Evolutionary conservation across 2,888 invertebrate species (phyloP), one percentile per base, ranked within the genome.

Genomic region (Panopea generosa): DNA sequence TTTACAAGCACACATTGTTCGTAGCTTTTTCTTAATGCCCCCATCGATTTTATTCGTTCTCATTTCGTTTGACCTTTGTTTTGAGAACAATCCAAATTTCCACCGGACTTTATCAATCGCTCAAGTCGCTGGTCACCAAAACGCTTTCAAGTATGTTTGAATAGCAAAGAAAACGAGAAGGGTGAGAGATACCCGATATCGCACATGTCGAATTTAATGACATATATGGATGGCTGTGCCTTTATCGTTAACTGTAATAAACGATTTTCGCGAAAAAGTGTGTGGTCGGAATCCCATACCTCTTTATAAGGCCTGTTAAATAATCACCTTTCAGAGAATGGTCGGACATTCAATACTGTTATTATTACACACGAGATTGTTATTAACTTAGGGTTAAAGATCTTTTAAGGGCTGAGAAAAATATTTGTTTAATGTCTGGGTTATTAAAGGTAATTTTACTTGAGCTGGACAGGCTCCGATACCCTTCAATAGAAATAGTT

Each of bases 291-390:
- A 33, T 33, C 33, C 33, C 33, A 33, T 33, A 33, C 55, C 40
- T 66, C 45, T 56, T 72, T 40, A 55, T 47, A 57, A 63, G 27
- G 62, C 27, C 50, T 63, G 77, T 67, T 57, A 63, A 71, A 77
- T 56, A 71, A 66, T 77, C 77, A 63, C 68, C 68, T 59, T 59
- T 60, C 63, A 68, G 65, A 63, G 68, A 56, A 40, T 40, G 26
- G 40, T 14, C 16, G 45, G 77, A 45, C 55, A 77, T 47, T 4
- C 20, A 62, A 77, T 72, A 67, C 50, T 49, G 60, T 68, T 67
- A 77, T 77, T 77, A 71, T 29, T 29, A 33, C 29, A 38, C 57
- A 47, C 57, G n/a, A 6, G 11, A 52, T 52, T 16, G 52, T 45
- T 20, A 45, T 18, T 45, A 3, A 18, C 20, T 20, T 45, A 16